A percentile compares a stretch with the other conserved stretches of the same genome.
Evolutionary conservation across 2,113 vertebrate species (phyloP).

Genomic region (Prionailurus viverrinus): DNA sequence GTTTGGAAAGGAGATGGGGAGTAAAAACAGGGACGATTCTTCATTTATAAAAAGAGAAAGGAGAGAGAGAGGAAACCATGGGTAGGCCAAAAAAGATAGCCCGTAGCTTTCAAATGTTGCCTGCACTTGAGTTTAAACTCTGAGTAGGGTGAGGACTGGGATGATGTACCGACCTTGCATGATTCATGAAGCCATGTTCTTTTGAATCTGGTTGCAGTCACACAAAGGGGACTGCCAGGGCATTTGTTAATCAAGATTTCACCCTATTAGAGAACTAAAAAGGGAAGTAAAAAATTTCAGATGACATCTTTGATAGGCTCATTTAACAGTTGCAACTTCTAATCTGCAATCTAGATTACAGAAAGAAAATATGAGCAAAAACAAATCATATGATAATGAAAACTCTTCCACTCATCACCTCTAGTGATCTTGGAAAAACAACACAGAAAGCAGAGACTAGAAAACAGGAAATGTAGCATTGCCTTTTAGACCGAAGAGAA

Average conservation of each 20-base stretch:
- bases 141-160: fast-evolving
- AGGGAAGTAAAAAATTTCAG: not conserved
- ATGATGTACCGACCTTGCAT: not conserved
- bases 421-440: not conserved
- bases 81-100: not conserved
- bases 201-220: not conserved
- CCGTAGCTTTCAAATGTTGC: not conserved
- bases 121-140: not conserved
- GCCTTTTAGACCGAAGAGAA: constrained; percentile 46
- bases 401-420: constrained; percentile 22
- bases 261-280: not conserved
- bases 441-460: not conserved
- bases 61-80: not conserved
- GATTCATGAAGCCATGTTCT: not conserved
- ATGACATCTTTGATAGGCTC: not conserved
- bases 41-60: not conserved
- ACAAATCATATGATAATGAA: not conserved
- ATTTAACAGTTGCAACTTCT: not conserved
- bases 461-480: constrained; percentile 20
- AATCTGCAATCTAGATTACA: not conserved
- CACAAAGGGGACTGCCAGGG: not conserved
- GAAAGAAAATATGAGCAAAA: not conserved
- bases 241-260: not conserved
- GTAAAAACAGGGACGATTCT: not conserved
- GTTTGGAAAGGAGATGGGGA: not conserved